These are phyloP conservation scores for Gobio occitaniae DNA, from an alignment of 2,797 vertebrate species.

Conservation along the genomic window DNA sequence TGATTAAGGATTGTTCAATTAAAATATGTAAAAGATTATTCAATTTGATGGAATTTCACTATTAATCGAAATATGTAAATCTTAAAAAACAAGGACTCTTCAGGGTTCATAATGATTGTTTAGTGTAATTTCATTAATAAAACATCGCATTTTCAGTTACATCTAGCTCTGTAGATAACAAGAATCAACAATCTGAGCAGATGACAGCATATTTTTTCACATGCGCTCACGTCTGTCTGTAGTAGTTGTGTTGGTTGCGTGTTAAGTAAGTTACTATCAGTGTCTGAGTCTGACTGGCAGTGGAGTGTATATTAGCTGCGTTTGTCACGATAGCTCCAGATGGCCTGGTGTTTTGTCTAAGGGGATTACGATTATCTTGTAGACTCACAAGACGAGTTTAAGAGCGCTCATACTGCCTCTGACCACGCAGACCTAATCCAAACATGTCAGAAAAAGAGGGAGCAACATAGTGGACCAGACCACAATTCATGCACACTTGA, in stretches of 20 bases:
- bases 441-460: constrained; percentile 15
- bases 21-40: no score
- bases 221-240: constrained; percentile 62
- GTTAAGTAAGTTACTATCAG: constrained; percentile 39
- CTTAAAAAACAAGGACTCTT: neutral
- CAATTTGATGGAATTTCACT: no score
- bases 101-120: neutral
- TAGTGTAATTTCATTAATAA: neutral
- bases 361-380: constrained; percentile 79
- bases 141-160: neutral
- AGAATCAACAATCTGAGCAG: neutral
- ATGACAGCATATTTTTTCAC: neutral
- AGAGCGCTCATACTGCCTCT: constrained; percentile 63
- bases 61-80: no score
- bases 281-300: constrained; percentile 42
- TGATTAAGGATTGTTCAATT: no score
- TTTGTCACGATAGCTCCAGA: constrained; percentile 72
- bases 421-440: constrained; percentile 15
- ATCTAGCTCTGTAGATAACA: constrained; percentile 2
- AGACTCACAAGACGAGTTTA: constrained; percentile 66
- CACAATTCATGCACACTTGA: neutral
- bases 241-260: constrained; percentile 33
- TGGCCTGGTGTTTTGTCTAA: constrained; percentile 81
- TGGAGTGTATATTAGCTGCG: constrained; percentile 55
- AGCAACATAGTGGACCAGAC: neutral